phyloP scores from a whole-genome alignment of 2,888 invertebrate genomes.

The Amphipyra berbera region DNA sequence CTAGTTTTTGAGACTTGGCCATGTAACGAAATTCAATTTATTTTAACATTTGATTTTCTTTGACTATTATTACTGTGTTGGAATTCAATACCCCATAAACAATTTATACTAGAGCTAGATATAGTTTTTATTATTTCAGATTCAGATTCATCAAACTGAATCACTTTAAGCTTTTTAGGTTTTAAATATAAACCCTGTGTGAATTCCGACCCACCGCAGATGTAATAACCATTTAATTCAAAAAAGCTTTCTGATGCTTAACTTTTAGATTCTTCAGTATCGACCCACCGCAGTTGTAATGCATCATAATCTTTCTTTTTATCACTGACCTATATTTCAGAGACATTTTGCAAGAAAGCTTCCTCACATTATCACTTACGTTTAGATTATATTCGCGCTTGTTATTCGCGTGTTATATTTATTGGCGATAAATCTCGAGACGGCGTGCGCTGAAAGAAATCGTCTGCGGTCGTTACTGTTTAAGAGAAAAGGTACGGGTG shows the following conservation, averaged over 20 bases:
- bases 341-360: constrained; percentile 39
- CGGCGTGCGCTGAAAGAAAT: constrained; percentile 41
- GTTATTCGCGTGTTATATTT: constrained; percentile 36
- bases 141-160: constrained; percentile 18
- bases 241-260: constrained; percentile 46
- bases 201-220: constrained; percentile 34
- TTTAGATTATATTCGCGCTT: constrained; percentile 27
- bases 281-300: constrained; percentile 41
- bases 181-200: constrained; percentile 27
- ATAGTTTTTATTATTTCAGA: constrained; percentile 17
- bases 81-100: constrained; percentile 8
- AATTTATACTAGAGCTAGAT: background rate
- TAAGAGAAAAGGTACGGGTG: constrained; percentile 30
- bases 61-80: background rate
- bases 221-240: constrained; percentile 24
- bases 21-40: background rate
- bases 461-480: constrained; percentile 39
- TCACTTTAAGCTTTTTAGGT: constrained; percentile 25
- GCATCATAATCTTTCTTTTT: constrained; percentile 32
- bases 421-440: constrained; percentile 47
- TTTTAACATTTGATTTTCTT: background rate
- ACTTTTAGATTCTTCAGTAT: constrained; percentile 22
- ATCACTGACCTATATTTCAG: constrained; percentile 40
- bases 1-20: constrained; percentile 14
- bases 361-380: constrained; percentile 42